Evolutionary conservation across 1,140 invertebrate species (phyloP).

Genomic region (Nasonia vitripennis): DNA sequence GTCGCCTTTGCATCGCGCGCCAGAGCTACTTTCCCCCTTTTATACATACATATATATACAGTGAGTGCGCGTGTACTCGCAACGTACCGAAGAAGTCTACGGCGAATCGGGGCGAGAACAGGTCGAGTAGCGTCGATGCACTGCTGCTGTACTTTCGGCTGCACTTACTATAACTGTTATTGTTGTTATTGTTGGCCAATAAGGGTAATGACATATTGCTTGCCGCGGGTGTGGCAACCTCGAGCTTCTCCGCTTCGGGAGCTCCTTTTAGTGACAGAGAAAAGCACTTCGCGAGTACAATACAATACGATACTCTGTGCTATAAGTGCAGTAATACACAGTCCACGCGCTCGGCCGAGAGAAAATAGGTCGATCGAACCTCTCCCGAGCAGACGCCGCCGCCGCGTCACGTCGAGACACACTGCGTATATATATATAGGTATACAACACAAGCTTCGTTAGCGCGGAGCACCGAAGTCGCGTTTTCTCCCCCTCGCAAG

Average conservation of each 20-base stretch:
- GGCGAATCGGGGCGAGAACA: slow-evolving; percentile 41
- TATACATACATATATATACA: background rate
- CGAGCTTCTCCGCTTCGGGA: too few species aligned
- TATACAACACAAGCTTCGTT: background rate
- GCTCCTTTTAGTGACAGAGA: background rate
- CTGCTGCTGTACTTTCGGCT: slow-evolving; percentile 21
- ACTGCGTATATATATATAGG: too few species aligned
- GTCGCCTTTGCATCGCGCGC: background rate
- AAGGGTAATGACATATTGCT: background rate
- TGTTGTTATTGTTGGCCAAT: background rate
- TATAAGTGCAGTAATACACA: background rate
- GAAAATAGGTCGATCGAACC: slow-evolving; percentile 20
- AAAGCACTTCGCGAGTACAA: background rate
- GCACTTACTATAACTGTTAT: background rate
- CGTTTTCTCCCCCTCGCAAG: background rate
- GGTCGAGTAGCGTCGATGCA: slow-evolving; percentile 18
- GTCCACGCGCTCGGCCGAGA: background rate
- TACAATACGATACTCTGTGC: too few species aligned
- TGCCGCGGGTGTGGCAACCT: background rate
- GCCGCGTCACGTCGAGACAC: too few species aligned
- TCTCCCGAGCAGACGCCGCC: too few species aligned
- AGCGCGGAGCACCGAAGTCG: background rate
- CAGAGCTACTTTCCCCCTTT: background rate
- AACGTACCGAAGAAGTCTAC: slow-evolving; percentile 29
- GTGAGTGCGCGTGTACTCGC: background rate